Evolutionary conservation across 2,797 vertebrate genomes (phyloP).

Genomic region (Oreortyx pictus): DNA sequence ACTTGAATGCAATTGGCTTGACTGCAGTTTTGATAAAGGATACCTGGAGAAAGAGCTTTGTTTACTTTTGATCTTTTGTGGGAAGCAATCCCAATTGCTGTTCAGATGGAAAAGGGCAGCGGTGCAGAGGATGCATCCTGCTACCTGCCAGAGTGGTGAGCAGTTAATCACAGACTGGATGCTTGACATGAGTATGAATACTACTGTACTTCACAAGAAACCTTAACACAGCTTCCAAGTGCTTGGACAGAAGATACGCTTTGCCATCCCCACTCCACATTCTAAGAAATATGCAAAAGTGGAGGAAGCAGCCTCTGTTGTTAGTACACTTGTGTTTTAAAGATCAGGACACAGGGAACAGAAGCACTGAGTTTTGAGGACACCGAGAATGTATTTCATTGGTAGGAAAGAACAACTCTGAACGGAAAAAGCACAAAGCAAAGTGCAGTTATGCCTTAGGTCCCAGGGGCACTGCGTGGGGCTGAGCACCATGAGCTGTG

Average conservation of each 20-base stretch:
- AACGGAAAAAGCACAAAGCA: fast-evolving
- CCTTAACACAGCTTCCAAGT: background rate
- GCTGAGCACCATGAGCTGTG: background rate
- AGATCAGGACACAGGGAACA: background rate
- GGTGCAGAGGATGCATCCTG: background rate
- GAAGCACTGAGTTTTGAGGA: background rate
- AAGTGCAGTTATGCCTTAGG: background rate
- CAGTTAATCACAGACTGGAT: fast-evolving
- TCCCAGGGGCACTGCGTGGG: background rate
- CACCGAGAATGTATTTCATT: background rate
- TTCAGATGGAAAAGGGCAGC: background rate
- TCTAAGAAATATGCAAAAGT: background rate
- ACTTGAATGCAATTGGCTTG: background rate
- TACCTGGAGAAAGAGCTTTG: background rate
- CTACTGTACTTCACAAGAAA: background rate
- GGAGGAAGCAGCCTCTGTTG: background rate
- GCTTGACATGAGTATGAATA: background rate
- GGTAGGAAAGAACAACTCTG: background rate
- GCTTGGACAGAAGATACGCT: background rate
- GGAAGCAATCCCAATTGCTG: background rate
- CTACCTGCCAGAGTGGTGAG: background rate
- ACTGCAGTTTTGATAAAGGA: background rate
- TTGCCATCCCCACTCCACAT: too few species aligned
- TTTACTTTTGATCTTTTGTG: background rate
- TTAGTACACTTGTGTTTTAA: background rate